phyloP scores from a whole-genome alignment of 2,888 invertebrate genomes.

The Caenorhabditis sinica region DNA sequence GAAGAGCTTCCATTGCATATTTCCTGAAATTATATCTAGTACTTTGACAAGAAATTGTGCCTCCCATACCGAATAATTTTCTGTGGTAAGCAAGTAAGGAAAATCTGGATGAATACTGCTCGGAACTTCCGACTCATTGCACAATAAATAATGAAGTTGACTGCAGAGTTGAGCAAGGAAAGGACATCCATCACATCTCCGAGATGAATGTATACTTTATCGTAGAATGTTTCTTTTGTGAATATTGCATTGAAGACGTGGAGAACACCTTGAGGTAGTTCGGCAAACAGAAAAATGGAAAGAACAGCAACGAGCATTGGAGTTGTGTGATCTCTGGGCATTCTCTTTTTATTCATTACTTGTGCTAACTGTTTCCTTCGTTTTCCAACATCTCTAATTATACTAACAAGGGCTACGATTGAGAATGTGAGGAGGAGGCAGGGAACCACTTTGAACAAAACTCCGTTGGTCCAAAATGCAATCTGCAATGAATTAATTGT shows the following conservation, averaged over 20 bases:
- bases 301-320: conserved; percentile 83
- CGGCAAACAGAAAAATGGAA: conserved; percentile 81
- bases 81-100: conserved; percentile 74
- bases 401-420: conserved; percentile 81
- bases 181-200: conserved; percentile 83
- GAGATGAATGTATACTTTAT: conserved; percentile 77
- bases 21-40: conserved; percentile 52
- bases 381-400: conserved; percentile 81
- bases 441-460: conserved; percentile 83
- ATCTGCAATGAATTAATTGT: conserved; percentile 61
- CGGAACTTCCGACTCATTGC: conserved; percentile 83
- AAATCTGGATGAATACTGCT: conserved; percentile 81
- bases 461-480: conserved; percentile 83
- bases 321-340: conserved; percentile 83
- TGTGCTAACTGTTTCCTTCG: conserved; percentile 79
- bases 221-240: conserved; percentile 81
- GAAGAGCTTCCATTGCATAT: conserved; percentile 67
- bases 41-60: not conserved
- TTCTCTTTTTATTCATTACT: conserved; percentile 82
- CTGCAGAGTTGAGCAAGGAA: conserved; percentile 81
- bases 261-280: conserved; percentile 82
- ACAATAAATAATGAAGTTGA: conserved; percentile 83
- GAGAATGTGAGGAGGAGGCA: conserved; percentile 82
- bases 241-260: conserved; percentile 82
- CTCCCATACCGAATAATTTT: conserved; percentile 65